Conservation (phyloP, 2,888 invertebrate species). For the Crioceris asparagi region DNA sequence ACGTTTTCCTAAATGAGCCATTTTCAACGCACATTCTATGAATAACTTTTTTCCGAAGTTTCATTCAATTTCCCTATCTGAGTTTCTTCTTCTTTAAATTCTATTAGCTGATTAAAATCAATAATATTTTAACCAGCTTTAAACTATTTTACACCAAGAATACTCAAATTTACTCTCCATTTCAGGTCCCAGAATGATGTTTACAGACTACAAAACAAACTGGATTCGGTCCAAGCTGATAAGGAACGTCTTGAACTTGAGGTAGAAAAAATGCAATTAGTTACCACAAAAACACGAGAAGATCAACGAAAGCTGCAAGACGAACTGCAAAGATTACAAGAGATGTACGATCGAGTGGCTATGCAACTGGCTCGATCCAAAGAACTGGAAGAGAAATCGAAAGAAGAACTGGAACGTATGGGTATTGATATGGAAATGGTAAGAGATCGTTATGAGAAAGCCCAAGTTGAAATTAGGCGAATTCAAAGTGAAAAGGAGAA, state of each 20-base stretch:
- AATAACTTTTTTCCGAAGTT: too few species aligned
- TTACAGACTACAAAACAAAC: conserved; percentile 77
- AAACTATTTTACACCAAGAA: too few species aligned
- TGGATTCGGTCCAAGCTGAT: conserved; percentile 80
- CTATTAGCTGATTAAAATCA: too few species aligned
- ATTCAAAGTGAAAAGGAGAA: conserved; percentile 80
- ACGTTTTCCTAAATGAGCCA: too few species aligned
- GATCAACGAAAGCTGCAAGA: conserved; percentile 81
- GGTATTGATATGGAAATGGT: conserved; percentile 77
- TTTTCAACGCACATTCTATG: too few species aligned
- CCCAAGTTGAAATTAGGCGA: conserved; percentile 73
- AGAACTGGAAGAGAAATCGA: conserved; percentile 84
- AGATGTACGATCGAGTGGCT: conserved; percentile 79
- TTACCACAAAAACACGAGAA: conserved; percentile 71
- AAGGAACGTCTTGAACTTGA: conserved; percentile 78
- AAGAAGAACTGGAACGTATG: conserved; percentile 68
- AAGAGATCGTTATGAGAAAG: conserved; percentile 79
- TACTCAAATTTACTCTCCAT: too few species aligned
- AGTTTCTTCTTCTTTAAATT: too few species aligned
- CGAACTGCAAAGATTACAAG: conserved; percentile 73
- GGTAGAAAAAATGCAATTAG: conserved; percentile 71
- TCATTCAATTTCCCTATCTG: too few species aligned
- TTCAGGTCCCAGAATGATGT: conserved; percentile 79
- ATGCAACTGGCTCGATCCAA: conserved; percentile 74
- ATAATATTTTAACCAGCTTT: too few species aligned